Conservation (phyloP, 2,113 vertebrate species). For the Talpa occidentalis region DNA sequence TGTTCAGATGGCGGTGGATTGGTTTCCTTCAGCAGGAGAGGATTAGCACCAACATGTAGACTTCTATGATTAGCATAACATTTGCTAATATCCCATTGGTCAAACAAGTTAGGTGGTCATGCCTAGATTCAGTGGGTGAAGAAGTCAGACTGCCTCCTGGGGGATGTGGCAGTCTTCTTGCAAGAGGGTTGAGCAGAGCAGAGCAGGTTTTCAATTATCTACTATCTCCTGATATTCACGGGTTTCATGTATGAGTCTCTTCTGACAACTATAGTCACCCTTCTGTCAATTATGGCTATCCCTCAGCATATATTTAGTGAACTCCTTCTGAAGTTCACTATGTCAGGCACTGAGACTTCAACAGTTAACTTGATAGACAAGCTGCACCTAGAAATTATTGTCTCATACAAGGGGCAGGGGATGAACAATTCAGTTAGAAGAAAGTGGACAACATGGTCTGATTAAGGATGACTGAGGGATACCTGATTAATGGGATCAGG, state of each 20-base stretch:
- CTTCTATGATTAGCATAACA: background rate
- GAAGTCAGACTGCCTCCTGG: background rate
- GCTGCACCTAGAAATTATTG: background rate
- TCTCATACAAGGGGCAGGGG: background rate
- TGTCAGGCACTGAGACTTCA: background rate
- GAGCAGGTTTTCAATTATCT: background rate
- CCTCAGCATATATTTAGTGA: background rate
- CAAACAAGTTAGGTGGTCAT: background rate
- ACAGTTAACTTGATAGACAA: background rate
- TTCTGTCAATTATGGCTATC: background rate
- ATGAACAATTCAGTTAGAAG: background rate
- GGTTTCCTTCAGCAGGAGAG: background rate
- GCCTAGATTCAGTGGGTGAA: background rate
- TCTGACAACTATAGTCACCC: background rate
- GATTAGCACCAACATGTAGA: background rate
- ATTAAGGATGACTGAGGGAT: background rate
- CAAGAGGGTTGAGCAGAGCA: background rate
- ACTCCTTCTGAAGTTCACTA: background rate
- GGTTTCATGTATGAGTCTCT: background rate
- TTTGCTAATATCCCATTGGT: background rate
- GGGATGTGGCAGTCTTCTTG: background rate
- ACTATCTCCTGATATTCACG: background rate
- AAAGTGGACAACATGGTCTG: background rate
- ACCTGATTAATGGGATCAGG: background rate
- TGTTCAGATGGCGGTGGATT: background rate